Base-by-base conservation (phyloP, 1,140 invertebrate genomes). In the Drosophila lacteicornis region DNA sequence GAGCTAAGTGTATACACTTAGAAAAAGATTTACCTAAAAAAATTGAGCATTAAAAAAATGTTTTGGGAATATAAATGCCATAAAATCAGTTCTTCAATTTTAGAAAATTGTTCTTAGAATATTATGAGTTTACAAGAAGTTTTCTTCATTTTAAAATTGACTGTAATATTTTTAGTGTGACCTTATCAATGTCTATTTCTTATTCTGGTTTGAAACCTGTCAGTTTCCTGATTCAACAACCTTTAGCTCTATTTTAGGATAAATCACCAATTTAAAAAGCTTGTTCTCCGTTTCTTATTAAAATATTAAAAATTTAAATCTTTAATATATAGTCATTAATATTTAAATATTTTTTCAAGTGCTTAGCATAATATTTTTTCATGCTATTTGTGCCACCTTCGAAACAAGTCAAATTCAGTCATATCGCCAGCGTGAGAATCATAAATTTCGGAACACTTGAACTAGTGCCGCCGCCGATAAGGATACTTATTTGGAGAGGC, bases 391-490 rank as follows among this genome's bases (percentile, higher is more conserved):
- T 2, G 33, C 2, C 5, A 3, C 30, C 1, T 36, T 53, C 1
- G 12, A 22, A 38, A 5, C 19, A 38, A 22, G n/a, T 12, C 53
- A 11, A 70, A 50, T 40, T 49, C 12, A 47, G 36, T 36, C 25
- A 19, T 5, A 36, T 47, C 33, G 38, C 38, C 22, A 49, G 46
- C 46, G 68, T 69, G 67, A 74, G 61, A 57, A 75, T 68, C 73
- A 46, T 74, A 82, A 82, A 60, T 82, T 74, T 30, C 43, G 30
- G n/a, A 47, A 15, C 9, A n/a, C n/a, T n/a, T n/a, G n/a, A n/a
- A n/a, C n/a, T n/a, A n/a, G 78, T 66, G 55, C 13, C 17, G 17
- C 13, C 36, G 55, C 11, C 22, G 67, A 66, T 73, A 73, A 73
- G 56, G 51, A 47, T 70, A 55, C 49, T 22, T 46, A 33, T 55